Percentiles rank a stretch among this genome's conserved stretches.
These are phyloP conservation scores for Glaucomys volans DNA, from an alignment of 2,113 vertebrate genomes.

Conservation along the genomic window DNA sequence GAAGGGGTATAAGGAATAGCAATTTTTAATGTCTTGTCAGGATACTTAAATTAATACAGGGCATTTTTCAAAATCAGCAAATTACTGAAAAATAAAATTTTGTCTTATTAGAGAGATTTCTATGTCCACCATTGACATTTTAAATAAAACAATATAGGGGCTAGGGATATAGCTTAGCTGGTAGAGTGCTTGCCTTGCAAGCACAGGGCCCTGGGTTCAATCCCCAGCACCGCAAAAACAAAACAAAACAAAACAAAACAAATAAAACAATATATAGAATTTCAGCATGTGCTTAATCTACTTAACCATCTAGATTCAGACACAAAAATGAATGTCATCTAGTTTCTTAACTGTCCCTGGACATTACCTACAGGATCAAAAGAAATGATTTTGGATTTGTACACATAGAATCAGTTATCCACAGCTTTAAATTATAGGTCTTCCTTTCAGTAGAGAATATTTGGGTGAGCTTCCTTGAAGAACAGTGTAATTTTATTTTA, in stretches of 20 bases:
- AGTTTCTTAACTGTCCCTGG: background rate
- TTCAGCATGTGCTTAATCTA: background rate
- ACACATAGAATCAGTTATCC: background rate
- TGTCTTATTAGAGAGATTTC: background rate
- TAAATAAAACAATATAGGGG: too few species aligned
- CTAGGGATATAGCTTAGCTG: too few species aligned
- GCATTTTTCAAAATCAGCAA: constrained; percentile 30
- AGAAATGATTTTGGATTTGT: background rate
- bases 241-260: too few species aligned
- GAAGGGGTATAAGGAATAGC: background rate
- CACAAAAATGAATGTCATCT: background rate
- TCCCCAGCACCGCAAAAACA: too few species aligned
- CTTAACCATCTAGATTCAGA: background rate
- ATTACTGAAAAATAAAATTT: constrained; percentile 52
- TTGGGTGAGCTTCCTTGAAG: background rate
- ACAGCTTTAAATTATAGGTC: background rate
- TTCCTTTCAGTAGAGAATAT: constrained; percentile 57
- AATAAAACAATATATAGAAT: background rate
- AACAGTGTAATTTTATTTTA: background rate
- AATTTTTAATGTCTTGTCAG: background rate
- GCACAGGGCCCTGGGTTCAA: too few species aligned
- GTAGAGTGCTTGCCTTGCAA: too few species aligned
- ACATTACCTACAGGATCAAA: background rate
- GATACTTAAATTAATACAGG: constrained; percentile 38
- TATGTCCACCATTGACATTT: background rate